phyloP scores from a whole-genome alignment of 2,888 invertebrate genomes.

The Melipona beecheii region DNA sequence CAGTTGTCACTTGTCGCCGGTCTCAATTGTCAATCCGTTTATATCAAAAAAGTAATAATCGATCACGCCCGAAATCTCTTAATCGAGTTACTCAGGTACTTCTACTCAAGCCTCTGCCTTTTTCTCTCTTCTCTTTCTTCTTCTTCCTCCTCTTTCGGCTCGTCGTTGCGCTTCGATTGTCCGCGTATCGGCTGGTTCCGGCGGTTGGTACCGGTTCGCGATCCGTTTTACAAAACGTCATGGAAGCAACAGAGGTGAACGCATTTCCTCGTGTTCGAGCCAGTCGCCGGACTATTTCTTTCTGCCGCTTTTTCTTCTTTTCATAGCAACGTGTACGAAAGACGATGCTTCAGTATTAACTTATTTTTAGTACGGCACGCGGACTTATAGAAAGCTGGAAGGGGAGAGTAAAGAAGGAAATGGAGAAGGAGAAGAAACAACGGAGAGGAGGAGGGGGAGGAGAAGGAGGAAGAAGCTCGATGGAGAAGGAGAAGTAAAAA shows the following conservation, averaged over 20 bases:
- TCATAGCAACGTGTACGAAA: slow-evolving; percentile 27
- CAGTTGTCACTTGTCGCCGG: too few relatives aligned
- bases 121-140: neutral
- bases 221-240: neutral
- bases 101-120: neutral
- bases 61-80: neutral
- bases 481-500: neutral
- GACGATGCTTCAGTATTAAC: slow-evolving; percentile 30
- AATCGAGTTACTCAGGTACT: neutral
- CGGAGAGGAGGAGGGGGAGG: neutral
- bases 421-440: neutral
- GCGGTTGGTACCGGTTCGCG: neutral
- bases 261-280: slow-evolving; percentile 1
- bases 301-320: slow-evolving; percentile 32
- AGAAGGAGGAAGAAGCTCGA: neutral
- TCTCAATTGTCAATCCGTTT: too few relatives aligned
- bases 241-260: neutral
- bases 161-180: too few relatives aligned
- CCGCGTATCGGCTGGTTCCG: neutral
- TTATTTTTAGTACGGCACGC: slow-evolving; percentile 61
- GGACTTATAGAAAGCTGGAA: slow-evolving; percentile 28
- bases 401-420: slow-evolving; percentile 2
- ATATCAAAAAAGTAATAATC: neutral
- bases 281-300: slow-evolving; percentile 1
- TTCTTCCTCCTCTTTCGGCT: neutral